A percentile compares a stretch with the other conserved stretches of the same genome.
These are phyloP conservation scores for Rhinogobio ventralis DNA, from an alignment of 2,797 vertebrate genomes.

Conservation along the genomic window DNA sequence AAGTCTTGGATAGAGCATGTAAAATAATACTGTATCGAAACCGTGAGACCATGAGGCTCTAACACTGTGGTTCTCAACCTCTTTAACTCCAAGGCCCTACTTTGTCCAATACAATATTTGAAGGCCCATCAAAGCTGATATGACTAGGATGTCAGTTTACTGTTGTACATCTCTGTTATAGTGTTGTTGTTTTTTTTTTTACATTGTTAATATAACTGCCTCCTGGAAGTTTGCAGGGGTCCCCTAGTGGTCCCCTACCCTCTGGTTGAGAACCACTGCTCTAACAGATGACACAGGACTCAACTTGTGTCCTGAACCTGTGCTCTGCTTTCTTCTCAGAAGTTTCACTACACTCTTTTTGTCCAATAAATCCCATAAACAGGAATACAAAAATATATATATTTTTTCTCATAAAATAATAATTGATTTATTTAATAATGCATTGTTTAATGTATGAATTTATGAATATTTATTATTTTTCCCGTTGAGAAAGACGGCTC, in stretches of 20 bases:
- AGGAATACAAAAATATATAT: too few species aligned
- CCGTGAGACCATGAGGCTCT: neutral
- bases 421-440: neutral
- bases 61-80: neutral
- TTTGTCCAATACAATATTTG: neutral
- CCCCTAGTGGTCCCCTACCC: too few species aligned
- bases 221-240: too few species aligned
- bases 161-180: neutral
- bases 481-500: too few species aligned
- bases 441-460: neutral
- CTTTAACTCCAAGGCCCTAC: neutral
- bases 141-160: neutral
- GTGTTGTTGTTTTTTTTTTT: too few species aligned
- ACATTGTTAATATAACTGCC: neutral
- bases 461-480: too few species aligned
- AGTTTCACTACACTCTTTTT: too few species aligned
- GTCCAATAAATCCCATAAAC: too few species aligned
- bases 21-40: neutral
- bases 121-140: neutral
- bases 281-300: too few species aligned
- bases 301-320: too few species aligned
- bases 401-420: too few species aligned
- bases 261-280: too few species aligned
- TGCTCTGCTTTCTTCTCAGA: neutral
- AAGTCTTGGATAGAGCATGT: neutral